Evolutionary conservation across 2,797 vertebrate species (phyloP).

Genomic region (Perdix hodgsoniae): DNA sequence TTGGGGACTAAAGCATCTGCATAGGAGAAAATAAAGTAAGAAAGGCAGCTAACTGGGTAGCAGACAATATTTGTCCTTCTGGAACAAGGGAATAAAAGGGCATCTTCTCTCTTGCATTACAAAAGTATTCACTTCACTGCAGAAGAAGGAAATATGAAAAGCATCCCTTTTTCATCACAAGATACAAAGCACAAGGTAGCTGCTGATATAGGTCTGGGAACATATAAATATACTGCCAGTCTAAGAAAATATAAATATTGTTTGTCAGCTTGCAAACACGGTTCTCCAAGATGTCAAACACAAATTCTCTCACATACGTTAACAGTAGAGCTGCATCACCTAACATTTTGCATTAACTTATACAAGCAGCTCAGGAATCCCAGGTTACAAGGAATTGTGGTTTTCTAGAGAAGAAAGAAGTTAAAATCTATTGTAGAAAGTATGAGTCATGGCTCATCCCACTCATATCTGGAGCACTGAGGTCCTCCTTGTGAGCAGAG

Average conservation of each 20-base stretch:
- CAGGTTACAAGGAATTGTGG: neutral
- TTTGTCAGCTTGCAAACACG: neutral
- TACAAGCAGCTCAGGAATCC: neutral
- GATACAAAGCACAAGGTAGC: neutral
- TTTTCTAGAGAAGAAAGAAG: neutral
- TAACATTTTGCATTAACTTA: neutral
- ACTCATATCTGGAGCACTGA: neutral
- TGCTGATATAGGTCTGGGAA: neutral
- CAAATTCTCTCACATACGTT: neutral
- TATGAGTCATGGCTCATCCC: neutral
- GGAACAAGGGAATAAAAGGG: neutral
- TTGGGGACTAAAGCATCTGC: neutral
- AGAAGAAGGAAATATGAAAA: neutral
- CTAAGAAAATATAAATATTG: neutral
- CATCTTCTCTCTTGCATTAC: neutral
- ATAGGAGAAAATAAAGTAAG: neutral
- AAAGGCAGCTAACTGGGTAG: neutral
- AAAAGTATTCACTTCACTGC: fast-evolving
- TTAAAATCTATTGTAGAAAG: neutral
- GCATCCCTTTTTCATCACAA: neutral
- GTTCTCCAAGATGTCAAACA: neutral
- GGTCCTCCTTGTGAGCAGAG: fast-evolving
- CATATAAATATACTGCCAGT: neutral
- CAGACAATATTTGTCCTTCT: neutral
- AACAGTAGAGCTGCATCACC: neutral